A percentile compares a stretch with the other conserved stretches of the same genome.
Conservation (phyloP, 2,888 invertebrate genomes). For the Lobophora halterata region DNA sequence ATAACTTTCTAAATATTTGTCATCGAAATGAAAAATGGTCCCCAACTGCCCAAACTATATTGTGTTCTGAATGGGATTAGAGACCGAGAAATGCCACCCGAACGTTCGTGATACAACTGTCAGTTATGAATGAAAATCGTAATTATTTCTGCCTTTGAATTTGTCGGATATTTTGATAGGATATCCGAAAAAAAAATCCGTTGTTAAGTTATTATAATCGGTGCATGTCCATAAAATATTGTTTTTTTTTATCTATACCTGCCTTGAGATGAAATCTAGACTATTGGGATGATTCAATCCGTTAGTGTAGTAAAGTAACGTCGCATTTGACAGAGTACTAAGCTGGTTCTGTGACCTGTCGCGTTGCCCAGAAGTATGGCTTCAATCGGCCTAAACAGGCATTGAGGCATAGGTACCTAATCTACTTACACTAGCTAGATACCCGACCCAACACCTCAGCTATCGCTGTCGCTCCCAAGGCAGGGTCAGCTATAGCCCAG, state of each 20-base stretch:
- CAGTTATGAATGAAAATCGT: constrained; percentile 53
- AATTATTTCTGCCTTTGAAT: constrained; percentile 56
- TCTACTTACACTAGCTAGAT: no score
- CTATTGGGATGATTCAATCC: constrained; percentile 14
- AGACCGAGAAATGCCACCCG: constrained; percentile 70
- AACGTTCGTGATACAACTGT: constrained; percentile 53
- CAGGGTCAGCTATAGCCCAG: constrained; percentile 33
- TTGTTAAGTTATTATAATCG: constrained; percentile 20
- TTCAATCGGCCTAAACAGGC: constrained; percentile 55
- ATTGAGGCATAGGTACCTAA: constrained; percentile 6
- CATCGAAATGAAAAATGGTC: constrained; percentile 75
- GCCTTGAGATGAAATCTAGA: constrained; percentile 2
- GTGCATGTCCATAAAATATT: no score
- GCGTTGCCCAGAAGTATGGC: constrained; percentile 54
- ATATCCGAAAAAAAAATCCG: constrained; percentile 49
- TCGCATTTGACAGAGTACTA: constrained; percentile 55
- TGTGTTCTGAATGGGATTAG: constrained; percentile 74
- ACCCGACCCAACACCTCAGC: constrained; percentile 30
- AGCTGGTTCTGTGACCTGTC: constrained; percentile 56
- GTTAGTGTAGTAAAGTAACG: constrained; percentile 53
- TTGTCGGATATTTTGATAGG: constrained; percentile 47
- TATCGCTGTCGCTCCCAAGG: constrained; percentile 41
- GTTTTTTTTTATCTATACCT: neutral
- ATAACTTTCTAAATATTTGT: constrained; percentile 80
- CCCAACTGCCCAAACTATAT: constrained; percentile 56